Percentiles rank a stretch among this genome's conserved stretches.
Conservation (phyloP, 2,888 invertebrate genomes). For the Tenthredo distinguenda region DNA sequence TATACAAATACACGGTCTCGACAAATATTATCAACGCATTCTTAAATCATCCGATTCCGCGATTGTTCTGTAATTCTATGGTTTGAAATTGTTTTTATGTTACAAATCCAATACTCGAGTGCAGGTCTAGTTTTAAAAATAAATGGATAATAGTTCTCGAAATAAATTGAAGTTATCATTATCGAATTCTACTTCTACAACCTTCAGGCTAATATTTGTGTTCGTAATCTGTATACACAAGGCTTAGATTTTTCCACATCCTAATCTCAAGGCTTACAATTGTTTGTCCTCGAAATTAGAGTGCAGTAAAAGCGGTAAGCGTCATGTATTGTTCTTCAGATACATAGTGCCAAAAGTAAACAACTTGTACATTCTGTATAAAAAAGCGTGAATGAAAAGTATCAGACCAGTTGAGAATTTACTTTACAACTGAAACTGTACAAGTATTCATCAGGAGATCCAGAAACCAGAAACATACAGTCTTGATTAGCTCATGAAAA, state of each 20-base stretch:
- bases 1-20: neutral
- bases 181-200: slow-evolving; percentile 15
- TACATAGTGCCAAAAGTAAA: slow-evolving; percentile 18
- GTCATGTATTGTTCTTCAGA: neutral
- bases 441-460: slow-evolving; percentile 5
- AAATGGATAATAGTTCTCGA: neutral
- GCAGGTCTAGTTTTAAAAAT: neutral
- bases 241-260: slow-evolving; percentile 14
- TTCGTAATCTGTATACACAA: neutral
- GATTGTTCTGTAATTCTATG: neutral
- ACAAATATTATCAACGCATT: neutral
- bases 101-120: neutral
- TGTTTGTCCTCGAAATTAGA: neutral
- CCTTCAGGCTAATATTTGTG: slow-evolving; percentile 20
- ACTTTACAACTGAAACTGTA: neutral
- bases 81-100: neutral
- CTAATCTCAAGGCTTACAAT: slow-evolving; percentile 20
- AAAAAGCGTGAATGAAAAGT: neutral
- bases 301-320: neutral
- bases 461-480: slow-evolving; percentile 39
- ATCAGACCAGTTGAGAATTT: neutral
- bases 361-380: neutral
- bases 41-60: neutral
- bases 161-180: neutral
- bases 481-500: slow-evolving; percentile 22